A percentile compares a stretch with the other conserved stretches of the same genome.
Conservation (phyloP, 2,888 invertebrate genomes). For the Nebria brevicollis region DNA sequence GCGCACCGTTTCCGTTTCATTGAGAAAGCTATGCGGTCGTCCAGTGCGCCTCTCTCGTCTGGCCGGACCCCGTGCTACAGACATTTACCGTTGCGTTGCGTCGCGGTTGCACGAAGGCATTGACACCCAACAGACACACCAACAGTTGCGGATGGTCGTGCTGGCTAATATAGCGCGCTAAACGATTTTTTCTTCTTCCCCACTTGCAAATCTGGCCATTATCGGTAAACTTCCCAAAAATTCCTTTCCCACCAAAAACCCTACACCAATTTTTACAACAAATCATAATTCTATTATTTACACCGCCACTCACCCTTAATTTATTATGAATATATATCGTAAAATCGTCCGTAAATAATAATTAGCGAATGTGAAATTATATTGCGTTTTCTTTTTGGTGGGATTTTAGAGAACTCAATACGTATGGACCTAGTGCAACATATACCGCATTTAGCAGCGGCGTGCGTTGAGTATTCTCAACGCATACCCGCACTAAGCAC, state of each 20-base stretch:
- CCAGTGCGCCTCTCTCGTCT: not conserved
- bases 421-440: constrained; percentile 74
- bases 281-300: too few species aligned
- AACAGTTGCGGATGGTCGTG: not conserved
- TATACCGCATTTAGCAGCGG: constrained; percentile 72
- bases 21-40: not conserved
- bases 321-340: not conserved
- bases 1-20: constrained; percentile 19
- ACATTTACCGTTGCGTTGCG: constrained; percentile 1
- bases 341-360: not conserved
- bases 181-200: not conserved
- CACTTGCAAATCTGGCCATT: too few species aligned
- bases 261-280: too few species aligned
- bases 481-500: constrained; percentile 63
- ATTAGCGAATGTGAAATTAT: not conserved
- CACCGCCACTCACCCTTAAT: not conserved
- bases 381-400: constrained; percentile 47
- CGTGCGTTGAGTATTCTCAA: constrained; percentile 66
- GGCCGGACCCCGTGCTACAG: not conserved
- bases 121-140: not conserved
- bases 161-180: not conserved
- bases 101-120: not conserved
- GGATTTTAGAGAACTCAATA: constrained; percentile 68
- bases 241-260: too few species aligned
- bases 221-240: too few species aligned